Conservation (phyloP, 92 coral and sea anemone genomes). For the Palythoa caribaeorum region DNA sequence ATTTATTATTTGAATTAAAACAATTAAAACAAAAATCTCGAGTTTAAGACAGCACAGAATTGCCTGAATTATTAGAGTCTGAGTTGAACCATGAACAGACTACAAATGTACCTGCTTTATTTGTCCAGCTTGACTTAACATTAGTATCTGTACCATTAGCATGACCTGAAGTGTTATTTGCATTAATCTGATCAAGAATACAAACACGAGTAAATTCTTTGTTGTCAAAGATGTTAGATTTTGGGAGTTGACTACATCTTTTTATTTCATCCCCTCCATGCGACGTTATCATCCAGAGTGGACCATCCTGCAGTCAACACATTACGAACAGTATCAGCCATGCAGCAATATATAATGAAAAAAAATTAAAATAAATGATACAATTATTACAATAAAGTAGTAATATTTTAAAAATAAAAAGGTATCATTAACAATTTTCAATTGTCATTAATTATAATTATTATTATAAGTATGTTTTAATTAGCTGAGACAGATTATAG, state of each 20-base stretch:
- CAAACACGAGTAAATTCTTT: slow-evolving; percentile 26
- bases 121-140: slow-evolving; percentile 22
- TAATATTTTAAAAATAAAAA: background rate
- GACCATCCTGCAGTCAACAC: slow-evolving; percentile 19
- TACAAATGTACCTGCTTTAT: slow-evolving; percentile 24
- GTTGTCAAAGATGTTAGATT: slow-evolving; percentile 8
- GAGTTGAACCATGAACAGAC: no score
- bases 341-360: background rate
- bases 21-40: no score
- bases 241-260: background rate
- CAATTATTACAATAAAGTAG: background rate
- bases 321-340: background rate
- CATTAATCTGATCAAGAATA: background rate
- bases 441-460: no score
- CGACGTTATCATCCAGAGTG: slow-evolving; percentile 69
- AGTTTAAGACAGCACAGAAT: no score
- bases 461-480: no score
- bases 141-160: slow-evolving; percentile 27
- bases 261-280: slow-evolving; percentile 47
- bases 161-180: background rate
- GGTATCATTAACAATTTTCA: background rate
- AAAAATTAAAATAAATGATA: background rate
- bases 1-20: no score
- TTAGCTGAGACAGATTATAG: no score
- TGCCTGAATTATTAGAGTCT: no score